Evolutionary conservation across 1,140 invertebrate genomes (phyloP).

Genomic region (Cydia amplana): DNA sequence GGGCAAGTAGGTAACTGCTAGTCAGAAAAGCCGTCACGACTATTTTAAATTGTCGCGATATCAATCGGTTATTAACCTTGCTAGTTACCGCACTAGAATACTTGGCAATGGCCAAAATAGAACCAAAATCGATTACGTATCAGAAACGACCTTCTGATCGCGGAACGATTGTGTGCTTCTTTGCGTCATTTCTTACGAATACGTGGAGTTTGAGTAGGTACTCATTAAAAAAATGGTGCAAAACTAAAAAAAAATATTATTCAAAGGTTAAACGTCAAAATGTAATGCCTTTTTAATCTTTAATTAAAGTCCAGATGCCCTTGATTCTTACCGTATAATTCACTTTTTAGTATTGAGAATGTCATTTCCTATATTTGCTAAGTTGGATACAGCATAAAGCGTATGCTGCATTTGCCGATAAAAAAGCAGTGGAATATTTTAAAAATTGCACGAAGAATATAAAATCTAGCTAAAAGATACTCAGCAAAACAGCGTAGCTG

Average conservation of each 20-base stretch:
- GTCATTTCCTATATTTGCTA: constrained; percentile 12
- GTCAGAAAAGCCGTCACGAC: constrained; percentile 42
- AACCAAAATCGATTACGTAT: constrained; percentile 32
- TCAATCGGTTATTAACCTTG: constrained; percentile 58
- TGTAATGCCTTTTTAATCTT: background rate
- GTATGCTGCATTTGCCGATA: background rate
- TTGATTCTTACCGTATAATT: constrained; percentile 1
- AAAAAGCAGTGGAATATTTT: background rate
- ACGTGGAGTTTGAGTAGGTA: too few species aligned
- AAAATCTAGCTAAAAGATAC: constrained; percentile 38
- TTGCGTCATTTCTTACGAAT: background rate
- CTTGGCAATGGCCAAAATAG: constrained; percentile 30
- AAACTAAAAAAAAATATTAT: background rate
- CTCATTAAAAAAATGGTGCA: background rate
- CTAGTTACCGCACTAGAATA: constrained; percentile 12
- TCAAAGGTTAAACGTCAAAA: background rate
- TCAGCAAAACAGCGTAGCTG: constrained; percentile 48
- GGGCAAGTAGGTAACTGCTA: constrained; percentile 48
- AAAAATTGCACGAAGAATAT: constrained; percentile 3
- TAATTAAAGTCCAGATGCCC: background rate
- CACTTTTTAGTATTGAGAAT: background rate
- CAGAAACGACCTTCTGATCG: constrained; percentile 10
- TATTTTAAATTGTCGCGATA: constrained; percentile 40
- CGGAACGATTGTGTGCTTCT: constrained; percentile 2
- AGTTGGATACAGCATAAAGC: background rate